Conservation (phyloP, 1,140 invertebrate species). For the Bicyclus anynana region DNA sequence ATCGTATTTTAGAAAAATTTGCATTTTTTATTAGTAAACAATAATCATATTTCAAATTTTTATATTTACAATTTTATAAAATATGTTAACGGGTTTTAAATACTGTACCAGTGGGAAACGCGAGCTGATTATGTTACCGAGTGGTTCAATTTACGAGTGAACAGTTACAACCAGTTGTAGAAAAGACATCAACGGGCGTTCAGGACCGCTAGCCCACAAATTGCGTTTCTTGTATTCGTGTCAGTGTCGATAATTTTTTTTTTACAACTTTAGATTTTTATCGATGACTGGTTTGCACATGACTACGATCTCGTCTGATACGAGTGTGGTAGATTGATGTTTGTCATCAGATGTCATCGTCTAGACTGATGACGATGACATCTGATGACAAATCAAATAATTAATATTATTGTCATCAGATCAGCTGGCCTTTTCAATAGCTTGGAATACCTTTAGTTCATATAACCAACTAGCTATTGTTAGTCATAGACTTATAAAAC, state of each 20-base stretch:
- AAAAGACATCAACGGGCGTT: constrained; percentile 39
- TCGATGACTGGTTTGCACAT: background rate
- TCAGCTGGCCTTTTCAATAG: too few species aligned
- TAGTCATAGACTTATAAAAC: too few species aligned
- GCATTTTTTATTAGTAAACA: too few species aligned
- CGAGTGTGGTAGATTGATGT: too few species aligned
- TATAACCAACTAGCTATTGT: too few species aligned
- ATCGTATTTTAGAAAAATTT: too few species aligned
- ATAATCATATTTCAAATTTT: background rate
- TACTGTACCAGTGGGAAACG: background rate
- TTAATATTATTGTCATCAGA: too few species aligned
- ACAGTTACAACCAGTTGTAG: constrained; percentile 25
- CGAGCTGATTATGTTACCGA: constrained; percentile 15
- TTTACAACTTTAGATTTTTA: background rate
- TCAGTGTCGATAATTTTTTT: background rate
- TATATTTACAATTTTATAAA: background rate
- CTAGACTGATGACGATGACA: too few species aligned
- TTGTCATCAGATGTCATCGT: too few species aligned
- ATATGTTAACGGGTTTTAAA: background rate
- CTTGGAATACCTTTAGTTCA: too few species aligned
- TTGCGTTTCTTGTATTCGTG: background rate
- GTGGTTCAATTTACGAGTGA: constrained; percentile 3
- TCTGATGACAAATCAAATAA: too few species aligned
- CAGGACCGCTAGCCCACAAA: constrained; percentile 5
- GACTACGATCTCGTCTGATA: background rate